Evolutionary conservation across 2,113 vertebrate species (phyloP), one percentile per base, ranked within the genome.

Genomic region (Merops nubicus): DNA sequence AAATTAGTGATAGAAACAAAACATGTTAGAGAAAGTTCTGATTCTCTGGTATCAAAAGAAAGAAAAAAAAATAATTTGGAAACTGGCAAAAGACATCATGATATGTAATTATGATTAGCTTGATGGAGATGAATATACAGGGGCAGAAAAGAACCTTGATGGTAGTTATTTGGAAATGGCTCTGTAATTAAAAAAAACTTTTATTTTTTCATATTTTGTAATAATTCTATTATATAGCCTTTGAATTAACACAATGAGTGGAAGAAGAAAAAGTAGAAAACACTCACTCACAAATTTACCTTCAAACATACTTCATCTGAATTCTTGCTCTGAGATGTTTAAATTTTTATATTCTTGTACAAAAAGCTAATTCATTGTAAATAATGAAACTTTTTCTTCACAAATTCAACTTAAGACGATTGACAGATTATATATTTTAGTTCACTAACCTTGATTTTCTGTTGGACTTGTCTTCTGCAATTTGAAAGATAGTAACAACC

Each of bases 351-450:
- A 53, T 88, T 77, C 43, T 76, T 70, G 15, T 77, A 67, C 29
- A 89, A 87, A 51, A n/a, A 93, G 15, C 11, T 69, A 93, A 74
- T 88, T 70, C 43, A 72, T 86, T 68, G 34, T 93, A 91, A 87
- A 28, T 25, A 56, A 59, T 42, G 48, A 2, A 81, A 31, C 26
- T 78, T 89, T 68, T 57, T 70, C 51, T 78, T 73, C 64, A 74
- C 23, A 85, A 95, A 95, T 96, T 59, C 57, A 85, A 23, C 14
- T 72, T 28, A 82, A 84, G 11, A 29, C 53, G 3, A 74, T 87
- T 81, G 64, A 59, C 26, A 74, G 18, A 76, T 84, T 72, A 75
- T 40, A 40, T 65, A 64, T 63, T 88, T 43, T 17, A 50, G 72
- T 67, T 89, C 48, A 65, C 38, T 29, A 90, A 33, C 25, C 54